Base-by-base conservation (phyloP, 2,797 vertebrate species). In the Manis crassicaudata region DNA sequence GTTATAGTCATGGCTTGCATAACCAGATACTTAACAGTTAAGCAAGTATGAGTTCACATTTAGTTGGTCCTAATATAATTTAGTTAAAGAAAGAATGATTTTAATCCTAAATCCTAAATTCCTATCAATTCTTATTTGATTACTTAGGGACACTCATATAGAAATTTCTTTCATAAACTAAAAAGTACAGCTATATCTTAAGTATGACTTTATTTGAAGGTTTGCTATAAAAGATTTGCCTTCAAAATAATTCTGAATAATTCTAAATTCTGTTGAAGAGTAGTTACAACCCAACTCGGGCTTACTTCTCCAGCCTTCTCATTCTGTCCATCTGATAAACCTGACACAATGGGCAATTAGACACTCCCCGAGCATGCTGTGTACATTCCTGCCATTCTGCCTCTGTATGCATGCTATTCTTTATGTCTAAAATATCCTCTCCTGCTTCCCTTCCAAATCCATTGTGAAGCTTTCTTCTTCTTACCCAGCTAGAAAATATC, bases 101-200 rank as follows among this genome's bases (percentile, higher is more conserved):
- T 46, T 88, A n/a, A 89, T 81, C 82, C 80, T 94, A 83, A 82
- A 77, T 37, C 58, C 72, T 29, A 84, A 80, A 70, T 63, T 87
- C 54, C 73, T 84, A 60, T 75, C 46, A 56, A 58, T 50, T 25
- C 29, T 68, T 54, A 21, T 76, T 52, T 83, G 70, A 92, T 35
- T 58, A 43, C 43, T 76, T 50, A 65, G 52, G 86, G 12, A 62
- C 43, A 90, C 58, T 70, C 40, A 73, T 32, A 52, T 6, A 23
- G 67, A 72, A 72, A 82, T 81, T 80, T 84, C 52, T 50, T 60
- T 58, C 23, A 82, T 25, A 90, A 63, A 52, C 87, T 65, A 75
- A 56, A 94, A 84, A 72, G 67, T n/a, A 37, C 20, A 88, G 27
- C 5, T 37, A 5, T 73, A 46, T 29, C 46, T 67, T n/a, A 67